These are phyloP conservation scores for Pheosia gnoma DNA, from an alignment of 2,888 invertebrate genomes.

Conservation along the genomic window DNA sequence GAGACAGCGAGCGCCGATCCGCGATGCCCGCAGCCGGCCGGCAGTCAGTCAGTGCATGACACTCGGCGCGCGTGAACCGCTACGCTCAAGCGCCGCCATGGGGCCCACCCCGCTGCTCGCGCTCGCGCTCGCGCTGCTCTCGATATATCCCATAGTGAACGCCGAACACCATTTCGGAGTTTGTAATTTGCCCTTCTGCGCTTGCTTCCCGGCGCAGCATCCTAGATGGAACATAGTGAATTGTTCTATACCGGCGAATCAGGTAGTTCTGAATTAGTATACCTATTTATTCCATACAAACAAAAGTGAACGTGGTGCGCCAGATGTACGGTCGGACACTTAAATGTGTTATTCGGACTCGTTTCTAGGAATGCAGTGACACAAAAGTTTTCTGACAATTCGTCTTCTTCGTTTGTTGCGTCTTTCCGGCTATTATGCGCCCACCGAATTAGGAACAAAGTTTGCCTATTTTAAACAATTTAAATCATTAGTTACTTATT, in stretches of 20 bases:
- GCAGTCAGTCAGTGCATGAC: conserved; percentile 65
- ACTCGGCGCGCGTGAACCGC: conserved; percentile 61
- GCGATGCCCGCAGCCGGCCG: conserved; percentile 16
- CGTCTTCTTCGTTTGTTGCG: conserved; percentile 10
- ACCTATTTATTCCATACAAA: conserved; percentile 39
- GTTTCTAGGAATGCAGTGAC: conserved; percentile 30
- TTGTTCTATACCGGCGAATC: conserved; percentile 84
- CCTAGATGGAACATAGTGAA: conserved; percentile 86
- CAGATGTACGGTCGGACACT: conserved; percentile 39
- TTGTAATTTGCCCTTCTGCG: conserved; percentile 83
- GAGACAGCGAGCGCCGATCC: conserved; percentile 39
- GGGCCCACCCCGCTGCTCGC: conserved; percentile 56
- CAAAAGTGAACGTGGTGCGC: conserved; percentile 52
- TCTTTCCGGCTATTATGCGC: not conserved
- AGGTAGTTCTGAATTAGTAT: conserved; percentile 74
- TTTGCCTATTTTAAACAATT: conserved; percentile 1
- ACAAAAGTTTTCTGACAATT: conserved; percentile 18
- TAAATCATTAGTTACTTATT: conserved; percentile 26
- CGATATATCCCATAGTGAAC: conserved; percentile 58
- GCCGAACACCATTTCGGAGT: conserved; percentile 60
- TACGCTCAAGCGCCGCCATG: conserved; percentile 73
- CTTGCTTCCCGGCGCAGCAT: conserved; percentile 82
- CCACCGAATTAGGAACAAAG: conserved; percentile 7
- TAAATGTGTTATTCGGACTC: conserved; percentile 29
- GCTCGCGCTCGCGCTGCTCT: conserved; percentile 81